phyloP scores from a whole-genome alignment of 2,888 invertebrate genomes.

The Eupithecia pulchellata region DNA sequence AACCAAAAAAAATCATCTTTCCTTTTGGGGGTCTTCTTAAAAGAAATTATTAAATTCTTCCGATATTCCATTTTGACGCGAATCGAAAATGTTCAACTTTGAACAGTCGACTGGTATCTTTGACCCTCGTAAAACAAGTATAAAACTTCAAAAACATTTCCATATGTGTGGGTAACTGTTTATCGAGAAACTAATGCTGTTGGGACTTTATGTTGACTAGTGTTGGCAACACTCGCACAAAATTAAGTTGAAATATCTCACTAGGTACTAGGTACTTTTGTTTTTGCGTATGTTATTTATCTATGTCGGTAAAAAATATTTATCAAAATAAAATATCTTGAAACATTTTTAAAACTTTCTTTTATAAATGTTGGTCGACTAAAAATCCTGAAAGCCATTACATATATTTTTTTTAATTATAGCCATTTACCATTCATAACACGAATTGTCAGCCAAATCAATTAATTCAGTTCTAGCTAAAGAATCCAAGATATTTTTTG shows the following conservation, averaged over 20 bases:
- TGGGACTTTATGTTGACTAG: conserved; percentile 26
- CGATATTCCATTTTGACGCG: background rate
- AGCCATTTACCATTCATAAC: too few relatives aligned
- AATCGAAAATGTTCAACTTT: conserved; percentile 10
- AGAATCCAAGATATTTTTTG: too few relatives aligned
- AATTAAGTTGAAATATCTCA: background rate
- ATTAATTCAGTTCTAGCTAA: too few relatives aligned
- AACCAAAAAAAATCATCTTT: background rate
- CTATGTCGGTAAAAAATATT: too few relatives aligned
- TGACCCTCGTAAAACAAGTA: conserved; percentile 49
- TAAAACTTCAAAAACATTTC: conserved; percentile 55
- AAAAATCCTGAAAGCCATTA: too few relatives aligned
- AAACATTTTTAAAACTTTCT: too few relatives aligned
- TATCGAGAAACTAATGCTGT: conserved; percentile 47
- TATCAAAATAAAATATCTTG: too few relatives aligned
- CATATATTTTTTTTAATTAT: too few relatives aligned
- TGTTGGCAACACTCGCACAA: conserved; percentile 4
- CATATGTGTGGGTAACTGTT: conserved; percentile 52
- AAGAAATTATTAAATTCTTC: background rate
- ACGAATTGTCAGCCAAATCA: too few relatives aligned
- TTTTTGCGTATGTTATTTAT: background rate
- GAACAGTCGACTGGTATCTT: conserved; percentile 32
- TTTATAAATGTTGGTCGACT: too few relatives aligned
- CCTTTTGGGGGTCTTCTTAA: background rate
- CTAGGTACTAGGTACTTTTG: too few relatives aligned